These are phyloP conservation scores for Agonopterix heracliana DNA, from an alignment of 2,888 invertebrate species.

Conservation along the genomic window DNA sequence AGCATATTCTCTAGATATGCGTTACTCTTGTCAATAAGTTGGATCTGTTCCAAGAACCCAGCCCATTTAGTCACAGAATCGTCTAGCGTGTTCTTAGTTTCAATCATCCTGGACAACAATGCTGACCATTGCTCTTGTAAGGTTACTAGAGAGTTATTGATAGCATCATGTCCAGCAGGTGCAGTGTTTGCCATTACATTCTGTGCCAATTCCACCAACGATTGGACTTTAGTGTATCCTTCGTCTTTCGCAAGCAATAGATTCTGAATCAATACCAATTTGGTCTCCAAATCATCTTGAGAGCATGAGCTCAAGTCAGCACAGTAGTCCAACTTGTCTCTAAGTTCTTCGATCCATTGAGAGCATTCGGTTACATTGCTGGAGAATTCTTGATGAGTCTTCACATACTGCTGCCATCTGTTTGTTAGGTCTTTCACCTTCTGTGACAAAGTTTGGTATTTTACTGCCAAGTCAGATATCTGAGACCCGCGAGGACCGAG, in stretches of 20 bases:
- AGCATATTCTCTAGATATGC: constrained; percentile 85
- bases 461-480: constrained; percentile 92
- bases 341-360: constrained; percentile 89
- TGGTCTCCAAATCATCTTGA: constrained; percentile 90
- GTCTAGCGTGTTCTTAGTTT: constrained; percentile 90
- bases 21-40: constrained; percentile 88
- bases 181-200: constrained; percentile 94
- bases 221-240: constrained; percentile 91
- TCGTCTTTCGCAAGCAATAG: constrained; percentile 93
- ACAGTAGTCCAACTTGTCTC: constrained; percentile 90
- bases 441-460: constrained; percentile 92
- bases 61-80: constrained; percentile 95
- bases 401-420: constrained; percentile 95
- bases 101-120: constrained; percentile 90
- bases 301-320: constrained; percentile 88
- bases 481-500: constrained; percentile 85
- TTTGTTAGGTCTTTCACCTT: constrained; percentile 93
- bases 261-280: constrained; percentile 90
- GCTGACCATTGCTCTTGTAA: constrained; percentile 95
- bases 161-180: constrained; percentile 89
- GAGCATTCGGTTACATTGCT: constrained; percentile 86
- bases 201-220: constrained; percentile 93
- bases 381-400: constrained; percentile 91
- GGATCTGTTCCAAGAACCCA: constrained; percentile 91
- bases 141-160: constrained; percentile 87